Evolutionary conservation across 2,113 vertebrate genomes (phyloP).

Genomic region (Platysternon megacephalum): DNA sequence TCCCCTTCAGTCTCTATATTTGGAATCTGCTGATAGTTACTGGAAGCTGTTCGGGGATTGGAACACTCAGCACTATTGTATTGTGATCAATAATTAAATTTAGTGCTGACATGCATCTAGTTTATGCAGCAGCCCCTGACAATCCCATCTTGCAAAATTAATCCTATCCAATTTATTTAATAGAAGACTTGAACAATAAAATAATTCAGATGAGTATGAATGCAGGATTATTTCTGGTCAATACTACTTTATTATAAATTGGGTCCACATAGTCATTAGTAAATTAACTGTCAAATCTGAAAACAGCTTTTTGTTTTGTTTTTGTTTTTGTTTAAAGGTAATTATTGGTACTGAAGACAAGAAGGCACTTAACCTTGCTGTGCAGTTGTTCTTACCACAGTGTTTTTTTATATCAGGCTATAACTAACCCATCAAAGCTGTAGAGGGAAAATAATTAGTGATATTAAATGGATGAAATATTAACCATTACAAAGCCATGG

Average conservation of each 20-base stretch:
- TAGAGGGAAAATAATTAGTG: conserved; percentile 83
- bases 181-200: conserved; percentile 84
- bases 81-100: conserved; percentile 94
- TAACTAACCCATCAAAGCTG: conserved; percentile 83
- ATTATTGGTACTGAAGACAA: conserved; percentile 87
- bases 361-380: conserved; percentile 87
- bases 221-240: conserved; percentile 82
- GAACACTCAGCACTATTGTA: conserved; percentile 94
- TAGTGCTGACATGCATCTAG: conserved; percentile 91
- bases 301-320: conserved; percentile 77
- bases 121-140: conserved; percentile 84
- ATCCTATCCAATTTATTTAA: conserved; percentile 88
- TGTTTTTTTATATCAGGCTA: conserved; percentile 81
- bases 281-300: conserved; percentile 88
- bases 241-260: conserved; percentile 87
- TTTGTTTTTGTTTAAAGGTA: conserved; percentile 80
- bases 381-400: conserved; percentile 82
- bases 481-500: conserved; percentile 74
- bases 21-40: conserved; percentile 90
- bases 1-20: conserved; percentile 79
- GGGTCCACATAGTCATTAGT: conserved; percentile 84
- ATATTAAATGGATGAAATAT: conserved; percentile 82
- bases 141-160: conserved; percentile 88
- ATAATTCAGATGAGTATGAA: conserved; percentile 82
- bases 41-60: conserved; percentile 85